These are phyloP conservation scores for Anseranas semipalmata DNA, from an alignment of 2,113 vertebrate genomes.

Conservation along the genomic window DNA sequence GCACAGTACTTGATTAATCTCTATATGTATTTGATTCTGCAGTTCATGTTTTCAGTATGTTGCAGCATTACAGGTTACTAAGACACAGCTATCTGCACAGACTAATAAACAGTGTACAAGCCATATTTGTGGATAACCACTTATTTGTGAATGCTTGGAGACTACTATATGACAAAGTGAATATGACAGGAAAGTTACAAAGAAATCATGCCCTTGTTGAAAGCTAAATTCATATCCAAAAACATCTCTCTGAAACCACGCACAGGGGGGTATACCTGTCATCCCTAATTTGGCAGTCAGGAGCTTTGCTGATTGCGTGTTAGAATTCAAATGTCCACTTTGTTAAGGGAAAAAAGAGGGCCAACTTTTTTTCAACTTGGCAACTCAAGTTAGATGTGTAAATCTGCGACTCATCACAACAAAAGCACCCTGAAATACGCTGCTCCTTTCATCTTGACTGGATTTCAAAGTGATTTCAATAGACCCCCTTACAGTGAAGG, in stretches of 20 bases:
- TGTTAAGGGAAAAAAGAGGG: neutral
- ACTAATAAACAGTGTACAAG: neutral
- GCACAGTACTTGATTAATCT: neutral
- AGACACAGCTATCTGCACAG: neutral
- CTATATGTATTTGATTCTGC: neutral
- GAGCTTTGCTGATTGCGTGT: neutral
- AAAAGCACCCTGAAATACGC: neutral
- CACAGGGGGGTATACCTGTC: neutral
- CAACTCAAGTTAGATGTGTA: neutral
- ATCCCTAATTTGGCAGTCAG: neutral
- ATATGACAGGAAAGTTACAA: constrained; percentile 1
- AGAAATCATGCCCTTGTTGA: constrained; percentile 18
- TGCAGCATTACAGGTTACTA: neutral
- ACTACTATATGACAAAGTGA: neutral
- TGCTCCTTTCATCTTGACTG: neutral
- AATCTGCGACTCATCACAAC: neutral
- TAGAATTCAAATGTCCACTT: constrained; percentile 18
- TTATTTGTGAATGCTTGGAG: neutral
- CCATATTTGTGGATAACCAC: neutral
- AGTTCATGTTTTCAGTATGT: neutral
- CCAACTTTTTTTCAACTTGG: neutral
- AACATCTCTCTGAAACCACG: neutral
- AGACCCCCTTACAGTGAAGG: neutral
- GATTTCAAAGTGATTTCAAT: neutral
- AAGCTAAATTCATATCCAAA: constrained; percentile 17